Evolutionary conservation across 1,140 invertebrate species (phyloP).

Genomic region (Trichonephila clavata): DNA sequence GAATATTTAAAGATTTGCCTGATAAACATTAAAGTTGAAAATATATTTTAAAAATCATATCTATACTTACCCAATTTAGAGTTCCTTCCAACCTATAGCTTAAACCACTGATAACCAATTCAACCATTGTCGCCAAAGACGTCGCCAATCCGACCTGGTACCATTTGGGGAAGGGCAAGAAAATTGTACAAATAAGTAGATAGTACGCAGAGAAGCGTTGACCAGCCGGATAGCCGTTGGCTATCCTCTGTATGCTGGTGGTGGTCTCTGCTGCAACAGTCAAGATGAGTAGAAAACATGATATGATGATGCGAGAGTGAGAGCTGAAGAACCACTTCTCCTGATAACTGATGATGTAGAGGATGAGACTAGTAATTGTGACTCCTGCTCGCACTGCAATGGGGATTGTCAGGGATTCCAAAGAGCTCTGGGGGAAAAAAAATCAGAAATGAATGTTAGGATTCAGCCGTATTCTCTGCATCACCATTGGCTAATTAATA

Average conservation of each 20-base stretch:
- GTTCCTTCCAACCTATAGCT: slow-evolving; percentile 6
- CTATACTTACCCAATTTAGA: slow-evolving; percentile 23
- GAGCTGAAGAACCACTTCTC: slow-evolving; percentile 67
- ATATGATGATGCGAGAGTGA: slow-evolving; percentile 33
- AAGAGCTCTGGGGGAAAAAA: slow-evolving; percentile 16
- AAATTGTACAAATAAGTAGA: slow-evolving; percentile 41
- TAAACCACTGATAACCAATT: slow-evolving; percentile 32
- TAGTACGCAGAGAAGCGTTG: slow-evolving; percentile 33
- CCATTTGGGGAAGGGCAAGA: slow-evolving; percentile 71
- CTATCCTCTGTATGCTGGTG: slow-evolving; percentile 34
- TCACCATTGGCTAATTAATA: too few species aligned
- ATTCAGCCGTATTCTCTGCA: too few species aligned
- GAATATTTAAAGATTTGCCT: too few species aligned
- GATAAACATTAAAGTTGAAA: too few species aligned
- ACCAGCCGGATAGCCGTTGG: neutral
- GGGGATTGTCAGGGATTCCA: slow-evolving; percentile 22
- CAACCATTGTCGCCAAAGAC: neutral
- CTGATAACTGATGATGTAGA: slow-evolving; percentile 68
- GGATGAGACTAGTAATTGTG: slow-evolving; percentile 42
- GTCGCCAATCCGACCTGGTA: slow-evolving; percentile 48
- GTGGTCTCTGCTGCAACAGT: neutral
- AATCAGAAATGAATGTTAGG: neutral
- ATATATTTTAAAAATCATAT: too few species aligned
- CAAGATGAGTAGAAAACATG: slow-evolving; percentile 32
- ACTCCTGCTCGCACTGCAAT: neutral